A percentile compares a stretch with the other conserved stretches of the same genome.
phyloP scores from a whole-genome alignment of 2,113 vertebrate species.

The Pseudopodoces humilis region DNA sequence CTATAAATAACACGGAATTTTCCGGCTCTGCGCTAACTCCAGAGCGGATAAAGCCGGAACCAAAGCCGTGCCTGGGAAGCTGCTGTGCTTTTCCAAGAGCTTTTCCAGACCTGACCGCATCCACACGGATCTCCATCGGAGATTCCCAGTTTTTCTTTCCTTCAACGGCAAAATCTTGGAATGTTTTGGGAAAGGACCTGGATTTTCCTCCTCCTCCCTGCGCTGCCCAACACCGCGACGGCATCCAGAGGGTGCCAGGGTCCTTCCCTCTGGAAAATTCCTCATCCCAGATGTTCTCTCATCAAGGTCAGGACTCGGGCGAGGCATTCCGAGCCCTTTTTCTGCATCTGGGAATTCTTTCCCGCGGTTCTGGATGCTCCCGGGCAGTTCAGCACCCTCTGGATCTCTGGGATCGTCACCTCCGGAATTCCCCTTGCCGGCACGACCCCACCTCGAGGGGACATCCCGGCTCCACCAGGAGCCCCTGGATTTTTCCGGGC shows the following conservation, averaged over 20 bases:
- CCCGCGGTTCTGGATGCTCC: fast-evolving
- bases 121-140: not conserved
- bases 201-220: not conserved
- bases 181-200: not conserved
- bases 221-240: fast-evolving
- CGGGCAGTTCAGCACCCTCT: not conserved
- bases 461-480: not conserved
- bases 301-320: not conserved
- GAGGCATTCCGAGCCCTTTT: not conserved
- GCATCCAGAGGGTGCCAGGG: fast-evolving
- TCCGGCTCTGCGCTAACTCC: too few species aligned
- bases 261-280: not conserved
- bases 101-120: fast-evolving
- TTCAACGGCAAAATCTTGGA: not conserved
- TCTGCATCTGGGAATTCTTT: not conserved
- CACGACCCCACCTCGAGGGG: fast-evolving
- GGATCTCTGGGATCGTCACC: not conserved
- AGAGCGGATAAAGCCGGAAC: not conserved
- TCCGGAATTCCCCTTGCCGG: not conserved
- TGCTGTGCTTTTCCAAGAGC: not conserved
- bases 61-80: fast-evolving
- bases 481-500: not conserved
- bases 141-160: not conserved
- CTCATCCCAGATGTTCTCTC: fast-evolving
- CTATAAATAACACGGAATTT: not conserved